These are phyloP conservation scores for Andricus quercusramuli DNA, from an alignment of 2,888 invertebrate genomes.

Conservation along the genomic window DNA sequence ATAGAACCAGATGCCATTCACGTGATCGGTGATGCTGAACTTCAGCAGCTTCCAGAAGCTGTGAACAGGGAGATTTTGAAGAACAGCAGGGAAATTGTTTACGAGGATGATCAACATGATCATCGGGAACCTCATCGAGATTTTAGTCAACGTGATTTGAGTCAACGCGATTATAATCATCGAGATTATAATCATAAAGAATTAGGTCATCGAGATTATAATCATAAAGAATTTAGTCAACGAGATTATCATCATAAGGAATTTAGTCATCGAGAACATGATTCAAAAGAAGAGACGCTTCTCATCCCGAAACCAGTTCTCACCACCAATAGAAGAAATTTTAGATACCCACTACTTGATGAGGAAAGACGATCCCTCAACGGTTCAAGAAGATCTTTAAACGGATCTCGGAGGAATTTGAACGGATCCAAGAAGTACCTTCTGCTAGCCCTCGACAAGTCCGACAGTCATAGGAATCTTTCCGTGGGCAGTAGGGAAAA, in stretches of 20 bases:
- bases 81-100: constrained; percentile 68
- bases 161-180: constrained; percentile 5
- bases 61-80: constrained; percentile 68
- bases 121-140: not conserved
- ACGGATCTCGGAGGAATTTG: constrained; percentile 53
- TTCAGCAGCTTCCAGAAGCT: constrained; percentile 67
- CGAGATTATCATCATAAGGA: constrained; percentile 1
- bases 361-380: constrained; percentile 65
- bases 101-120: constrained; percentile 59
- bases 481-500: constrained; percentile 57
- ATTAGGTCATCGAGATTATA: not conserved
- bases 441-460: constrained; percentile 60
- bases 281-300: constrained; percentile 12
- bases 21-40: constrained; percentile 65
- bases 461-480: constrained; percentile 56
- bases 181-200: not conserved
- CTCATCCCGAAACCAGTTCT: constrained; percentile 26
- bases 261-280: not conserved
- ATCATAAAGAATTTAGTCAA: not conserved
- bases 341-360: constrained; percentile 47
- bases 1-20: constrained; percentile 67
- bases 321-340: not conserved
- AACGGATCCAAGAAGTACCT: constrained; percentile 62
- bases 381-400: constrained; percentile 59
- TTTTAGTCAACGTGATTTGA: not conserved